These are phyloP conservation scores for Macquaria australasica DNA, from an alignment of 2,113 vertebrate species.

Conservation along the genomic window DNA sequence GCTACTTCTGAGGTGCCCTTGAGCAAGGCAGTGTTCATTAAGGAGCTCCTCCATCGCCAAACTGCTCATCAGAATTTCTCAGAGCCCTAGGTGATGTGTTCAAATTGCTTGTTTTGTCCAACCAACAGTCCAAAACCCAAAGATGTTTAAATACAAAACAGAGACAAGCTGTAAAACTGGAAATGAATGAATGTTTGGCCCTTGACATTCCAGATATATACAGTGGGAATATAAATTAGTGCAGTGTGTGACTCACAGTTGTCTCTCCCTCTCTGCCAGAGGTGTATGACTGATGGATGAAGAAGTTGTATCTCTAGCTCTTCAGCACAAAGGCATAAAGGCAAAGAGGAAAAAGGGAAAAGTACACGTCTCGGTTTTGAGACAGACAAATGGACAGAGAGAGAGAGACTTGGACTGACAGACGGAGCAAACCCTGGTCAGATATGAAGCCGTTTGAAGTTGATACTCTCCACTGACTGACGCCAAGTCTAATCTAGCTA, in stretches of 20 bases:
- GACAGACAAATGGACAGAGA: conserved; percentile 5
- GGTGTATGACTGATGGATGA: neutral
- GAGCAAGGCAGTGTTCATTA: neutral
- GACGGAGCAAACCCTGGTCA: conserved; percentile 30
- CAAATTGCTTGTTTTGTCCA: neutral
- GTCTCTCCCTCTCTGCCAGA: neutral
- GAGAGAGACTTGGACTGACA: conserved; percentile 24
- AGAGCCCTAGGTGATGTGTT: neutral
- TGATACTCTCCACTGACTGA: conserved; percentile 50
- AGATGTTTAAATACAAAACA: neutral
- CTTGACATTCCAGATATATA: neutral
- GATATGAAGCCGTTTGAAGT: conserved; percentile 63
- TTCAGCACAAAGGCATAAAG: neutral
- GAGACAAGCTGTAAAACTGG: neutral
- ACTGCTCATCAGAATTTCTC: neutral
- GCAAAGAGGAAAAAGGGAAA: neutral
- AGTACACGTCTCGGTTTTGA: conserved; percentile 7
- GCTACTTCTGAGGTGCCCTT: neutral
- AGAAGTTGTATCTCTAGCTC: neutral
- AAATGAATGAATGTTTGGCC: neutral
- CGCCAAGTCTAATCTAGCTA: conserved; percentile 43
- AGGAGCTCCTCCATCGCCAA: neutral
- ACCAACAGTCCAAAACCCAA: neutral
- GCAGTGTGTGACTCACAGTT: conserved; percentile 7
- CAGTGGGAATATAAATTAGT: neutral